Conservation (phyloP, 1,140 invertebrate genomes). For the Portunus trituberculatus region DNA sequence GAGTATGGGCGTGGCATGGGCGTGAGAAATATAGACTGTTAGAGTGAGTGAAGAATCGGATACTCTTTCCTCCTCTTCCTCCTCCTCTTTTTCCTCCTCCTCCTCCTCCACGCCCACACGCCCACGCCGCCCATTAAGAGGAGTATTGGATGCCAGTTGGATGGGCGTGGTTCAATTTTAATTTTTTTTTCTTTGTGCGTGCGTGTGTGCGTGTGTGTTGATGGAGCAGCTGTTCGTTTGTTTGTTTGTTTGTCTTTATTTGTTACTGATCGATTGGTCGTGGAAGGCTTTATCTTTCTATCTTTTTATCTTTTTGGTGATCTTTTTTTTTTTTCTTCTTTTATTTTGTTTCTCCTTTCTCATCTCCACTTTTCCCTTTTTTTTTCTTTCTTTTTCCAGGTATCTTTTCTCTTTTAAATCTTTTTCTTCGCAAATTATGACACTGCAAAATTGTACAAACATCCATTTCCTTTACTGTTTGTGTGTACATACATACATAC, state of each 20-base stretch:
- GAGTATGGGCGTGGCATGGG: not conserved
- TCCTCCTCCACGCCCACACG: not conserved
- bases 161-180: not conserved
- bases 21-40: not conserved
- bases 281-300: too few species aligned
- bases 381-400: not conserved
- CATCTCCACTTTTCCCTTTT: not conserved
- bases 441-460: not conserved
- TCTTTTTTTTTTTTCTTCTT: constrained; percentile 28
- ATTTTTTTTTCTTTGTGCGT: not conserved
- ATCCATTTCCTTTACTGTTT: too few species aligned
- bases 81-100: not conserved
- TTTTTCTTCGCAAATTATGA: not conserved
- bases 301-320: not conserved
- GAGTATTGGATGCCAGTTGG: not conserved
- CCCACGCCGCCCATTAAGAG: not conserved
- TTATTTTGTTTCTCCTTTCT: not conserved
- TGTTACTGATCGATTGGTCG: too few species aligned
- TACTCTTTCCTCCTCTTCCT: not conserved
- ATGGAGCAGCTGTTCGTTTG: too few species aligned
- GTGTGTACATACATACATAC: too few species aligned
- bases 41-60: not conserved
- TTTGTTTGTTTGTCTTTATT: too few species aligned
- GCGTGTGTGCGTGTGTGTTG: too few species aligned
- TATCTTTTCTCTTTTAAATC: not conserved